Base-by-base conservation (phyloP, 92 coral and sea anemone species). In the Zoanthus sansibaricus region DNA sequence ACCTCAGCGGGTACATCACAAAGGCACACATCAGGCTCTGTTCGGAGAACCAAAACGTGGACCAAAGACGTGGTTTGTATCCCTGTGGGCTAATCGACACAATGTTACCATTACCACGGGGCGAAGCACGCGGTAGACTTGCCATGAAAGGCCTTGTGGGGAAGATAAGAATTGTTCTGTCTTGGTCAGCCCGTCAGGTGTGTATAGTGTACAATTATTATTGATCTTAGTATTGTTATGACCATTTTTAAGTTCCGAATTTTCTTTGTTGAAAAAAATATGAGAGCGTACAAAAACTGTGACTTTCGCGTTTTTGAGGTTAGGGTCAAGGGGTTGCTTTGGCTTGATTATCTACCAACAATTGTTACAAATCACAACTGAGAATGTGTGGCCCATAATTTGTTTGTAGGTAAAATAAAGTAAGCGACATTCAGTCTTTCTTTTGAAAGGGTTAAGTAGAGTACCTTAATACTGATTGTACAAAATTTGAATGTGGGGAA, bases 91-190 rank as follows among this genome's bases (percentile, higher is more conserved):
- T 0, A 61, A 56, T 56, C 64, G 64, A 56, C 64, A 61, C 21
- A 61, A 61, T 30, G 25, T 7, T 61, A 17, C 69, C 69, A 8
- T n/a, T 62, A 62, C 69, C 69, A 62, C 69, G 69, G 69, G 69
- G 69, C 32, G 32, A 62, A 62, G 69, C 69, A 0, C 69, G 69
- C 69, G 69, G 69, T 62, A 62, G 69, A 62, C 31, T 62, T 62
- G 64, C 64, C 64, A 58, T 58, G 64, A 58, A 58, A 58, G 69
- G 69, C 69, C 69, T 62, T 1, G 69, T 62, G 69, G 69, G 69
- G 31, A 62, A 62, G 30, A 62, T 62, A 2, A 62, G 69, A 62
- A 62, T 62, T 62, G 69, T 62, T 2, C n/a, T 31, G 30, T 17
- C 69, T 3, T 62, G 69, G 69, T 62, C 31, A 62, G 69, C 69